phyloP scores from a whole-genome alignment of 2,888 invertebrate species.

The Idaea aversata region DNA sequence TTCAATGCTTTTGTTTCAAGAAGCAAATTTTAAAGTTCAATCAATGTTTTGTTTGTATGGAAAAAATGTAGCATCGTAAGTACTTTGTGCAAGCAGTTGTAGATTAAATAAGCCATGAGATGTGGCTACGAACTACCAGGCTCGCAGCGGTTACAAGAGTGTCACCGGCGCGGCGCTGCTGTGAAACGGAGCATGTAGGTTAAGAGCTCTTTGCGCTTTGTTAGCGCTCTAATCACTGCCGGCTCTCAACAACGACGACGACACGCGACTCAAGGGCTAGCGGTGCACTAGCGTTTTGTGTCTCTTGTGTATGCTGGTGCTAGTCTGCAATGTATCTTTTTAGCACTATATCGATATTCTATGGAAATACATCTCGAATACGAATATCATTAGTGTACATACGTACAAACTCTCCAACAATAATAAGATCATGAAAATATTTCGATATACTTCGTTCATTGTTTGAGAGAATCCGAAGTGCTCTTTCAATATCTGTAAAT shows the following conservation, averaged over 20 bases:
- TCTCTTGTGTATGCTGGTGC: conserved; percentile 44
- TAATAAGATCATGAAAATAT: neutral
- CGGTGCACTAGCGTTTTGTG: conserved; percentile 75
- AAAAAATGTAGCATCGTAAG: neutral
- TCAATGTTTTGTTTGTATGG: neutral
- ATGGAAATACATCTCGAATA: no score
- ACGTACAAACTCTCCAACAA: neutral
- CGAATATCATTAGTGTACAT: no score
- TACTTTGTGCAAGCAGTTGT: conserved; percentile 3
- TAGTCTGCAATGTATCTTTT: neutral
- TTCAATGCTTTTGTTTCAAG: conserved; percentile 13
- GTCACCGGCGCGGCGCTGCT: conserved; percentile 45
- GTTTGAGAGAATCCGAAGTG: neutral
- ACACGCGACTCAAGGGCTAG: conserved; percentile 66
- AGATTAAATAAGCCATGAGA: conserved; percentile 56
- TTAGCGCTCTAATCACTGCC: conserved; percentile 80
- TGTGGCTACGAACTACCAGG: conserved; percentile 51
- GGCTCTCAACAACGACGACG: conserved; percentile 51
- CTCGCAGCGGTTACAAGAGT: conserved; percentile 50
- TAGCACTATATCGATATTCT: no score
- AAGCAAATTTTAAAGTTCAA: neutral
- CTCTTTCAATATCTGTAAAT: neutral
- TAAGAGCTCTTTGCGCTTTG: conserved; percentile 75
- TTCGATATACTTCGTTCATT: neutral
- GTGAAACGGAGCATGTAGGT: conserved; percentile 79